Conservation (phyloP, 2,888 invertebrate species). For the Malthinus flaveolus region DNA sequence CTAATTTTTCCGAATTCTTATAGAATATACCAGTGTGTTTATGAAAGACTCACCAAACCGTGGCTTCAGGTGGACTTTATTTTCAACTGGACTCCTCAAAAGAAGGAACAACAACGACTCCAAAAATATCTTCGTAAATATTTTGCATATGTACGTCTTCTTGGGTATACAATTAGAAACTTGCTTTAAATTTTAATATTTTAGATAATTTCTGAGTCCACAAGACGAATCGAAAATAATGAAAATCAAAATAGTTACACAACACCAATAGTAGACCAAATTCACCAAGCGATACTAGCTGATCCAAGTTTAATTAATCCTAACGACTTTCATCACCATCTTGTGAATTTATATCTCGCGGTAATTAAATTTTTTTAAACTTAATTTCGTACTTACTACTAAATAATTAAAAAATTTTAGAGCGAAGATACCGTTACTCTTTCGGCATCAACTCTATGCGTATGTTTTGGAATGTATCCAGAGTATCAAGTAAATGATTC, state of each 20-base stretch:
- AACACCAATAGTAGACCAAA: constrained; percentile 35
- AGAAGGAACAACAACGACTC: background rate
- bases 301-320: constrained; percentile 33
- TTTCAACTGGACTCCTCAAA: constrained; percentile 17
- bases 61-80: constrained; percentile 24
- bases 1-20: background rate
- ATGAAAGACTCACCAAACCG: constrained; percentile 16
- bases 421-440: constrained; percentile 44
- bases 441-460: constrained; percentile 35
- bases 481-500: constrained; percentile 42
- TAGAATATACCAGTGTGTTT: constrained; percentile 21
- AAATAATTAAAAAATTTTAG: constrained; percentile 33
- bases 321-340: constrained; percentile 37
- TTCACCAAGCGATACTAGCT: constrained; percentile 34
- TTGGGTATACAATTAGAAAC: background rate
- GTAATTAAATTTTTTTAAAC: constrained; percentile 32
- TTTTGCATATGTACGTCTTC: background rate
- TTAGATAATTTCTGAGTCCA: constrained; percentile 8
- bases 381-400: too few relatives aligned
- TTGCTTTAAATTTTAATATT: background rate
- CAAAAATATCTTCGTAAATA: background rate
- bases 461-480: constrained; percentile 48
- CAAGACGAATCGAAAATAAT: background rate
- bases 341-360: constrained; percentile 40
- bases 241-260: background rate